Percentiles rank a stretch among this genome's conserved stretches.
These are phyloP conservation scores for Clistopyga incitator DNA, from an alignment of 2,888 invertebrate genomes.

Conservation along the genomic window DNA sequence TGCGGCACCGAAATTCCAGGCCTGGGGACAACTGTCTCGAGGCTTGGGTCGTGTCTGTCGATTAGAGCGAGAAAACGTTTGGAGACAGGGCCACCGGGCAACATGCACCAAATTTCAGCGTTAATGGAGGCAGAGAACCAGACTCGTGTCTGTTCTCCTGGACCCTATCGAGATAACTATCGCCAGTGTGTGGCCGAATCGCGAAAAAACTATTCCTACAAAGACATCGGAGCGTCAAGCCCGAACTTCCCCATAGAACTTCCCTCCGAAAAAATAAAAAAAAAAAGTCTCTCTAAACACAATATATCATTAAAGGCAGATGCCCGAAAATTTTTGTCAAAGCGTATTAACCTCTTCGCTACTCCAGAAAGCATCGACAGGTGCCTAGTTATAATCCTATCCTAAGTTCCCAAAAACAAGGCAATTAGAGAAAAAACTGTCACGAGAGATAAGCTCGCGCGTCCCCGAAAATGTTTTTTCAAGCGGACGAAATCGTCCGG, in stretches of 20 bases:
- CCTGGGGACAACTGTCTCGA: slow-evolving; percentile 62
- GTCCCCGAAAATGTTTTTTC: slow-evolving; percentile 15
- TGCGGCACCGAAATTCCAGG: slow-evolving; percentile 60
- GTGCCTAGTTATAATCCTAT: not conserved
- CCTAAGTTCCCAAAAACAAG: not conserved
- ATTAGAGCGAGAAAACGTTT: slow-evolving; percentile 36
- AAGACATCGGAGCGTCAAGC: slow-evolving; percentile 28
- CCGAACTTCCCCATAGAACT: not conserved
- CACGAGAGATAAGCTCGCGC: not conserved
- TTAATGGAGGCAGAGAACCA: slow-evolving; percentile 64
- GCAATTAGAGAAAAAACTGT: slow-evolving; percentile 33
- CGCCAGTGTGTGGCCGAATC: slow-evolving; percentile 61
- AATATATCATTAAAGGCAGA: slow-evolving; percentile 41
- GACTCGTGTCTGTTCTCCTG: slow-evolving; percentile 36
- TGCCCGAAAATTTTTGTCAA: slow-evolving; percentile 48
- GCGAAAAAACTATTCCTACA: slow-evolving; percentile 50
- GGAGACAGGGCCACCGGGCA: slow-evolving; percentile 67
- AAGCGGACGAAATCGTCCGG: not conserved
- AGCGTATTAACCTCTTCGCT: slow-evolving; percentile 21
- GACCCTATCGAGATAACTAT: slow-evolving; percentile 58
- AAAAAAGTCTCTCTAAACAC: slow-evolving; percentile 16
- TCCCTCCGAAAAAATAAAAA: slow-evolving; percentile 9
- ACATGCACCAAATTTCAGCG: slow-evolving; percentile 68
- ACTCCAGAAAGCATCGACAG: not conserved
- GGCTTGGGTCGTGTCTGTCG: slow-evolving; percentile 60